Base-by-base conservation (phyloP, 2,113 vertebrate species). In the Ardeotis arabs region DNA sequence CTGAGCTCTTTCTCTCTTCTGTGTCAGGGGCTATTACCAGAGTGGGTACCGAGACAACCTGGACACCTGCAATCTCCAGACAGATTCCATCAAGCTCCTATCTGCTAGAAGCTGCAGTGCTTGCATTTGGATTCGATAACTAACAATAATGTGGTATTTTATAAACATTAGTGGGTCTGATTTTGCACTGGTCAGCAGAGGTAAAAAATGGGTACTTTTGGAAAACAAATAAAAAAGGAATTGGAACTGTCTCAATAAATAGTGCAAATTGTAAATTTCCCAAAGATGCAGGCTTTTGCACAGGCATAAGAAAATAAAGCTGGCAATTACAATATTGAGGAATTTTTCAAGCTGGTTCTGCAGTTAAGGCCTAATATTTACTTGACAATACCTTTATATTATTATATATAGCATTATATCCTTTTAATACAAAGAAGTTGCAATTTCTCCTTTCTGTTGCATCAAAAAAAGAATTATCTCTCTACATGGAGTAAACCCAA, bases 171-270 rank as follows among this genome's bases (percentile, higher is more conserved):
- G 98, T 92, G 98, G 96, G 97, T 87, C 95, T 98, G 97, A 97
- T 99, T 99, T 98, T 99, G 99, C 98, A 97, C 96, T 98, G 98
- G 98, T 99, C 99, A 99, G 99, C 99, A 99, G 94, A 96, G 95
- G 97, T 97, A 96, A 97, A 97, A 98, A 97, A 97, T 94, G 95
- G 86, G 59, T 96, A 81, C 93, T 98, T 96, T 96, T 96, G 92
- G 96, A 96, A 98, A 98, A 98, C 96, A 98, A 97, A 98, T 97
- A 98, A 97, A 98, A 98, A 97, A 94, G 96, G 93, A 97, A 98
- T 98, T 98, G 98, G 89, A 98, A 69, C 96, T 98, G 97, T 98
- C 97, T 98, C 87, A 82, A 97, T 97, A 98, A 98, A 98, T 98
- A 96, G 96, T 95, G 89, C 84, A 97, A 98, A 98, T 98, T 97